These are phyloP conservation scores for Papilio demoleus DNA, from an alignment of 2,888 invertebrate genomes.

Conservation along the genomic window DNA sequence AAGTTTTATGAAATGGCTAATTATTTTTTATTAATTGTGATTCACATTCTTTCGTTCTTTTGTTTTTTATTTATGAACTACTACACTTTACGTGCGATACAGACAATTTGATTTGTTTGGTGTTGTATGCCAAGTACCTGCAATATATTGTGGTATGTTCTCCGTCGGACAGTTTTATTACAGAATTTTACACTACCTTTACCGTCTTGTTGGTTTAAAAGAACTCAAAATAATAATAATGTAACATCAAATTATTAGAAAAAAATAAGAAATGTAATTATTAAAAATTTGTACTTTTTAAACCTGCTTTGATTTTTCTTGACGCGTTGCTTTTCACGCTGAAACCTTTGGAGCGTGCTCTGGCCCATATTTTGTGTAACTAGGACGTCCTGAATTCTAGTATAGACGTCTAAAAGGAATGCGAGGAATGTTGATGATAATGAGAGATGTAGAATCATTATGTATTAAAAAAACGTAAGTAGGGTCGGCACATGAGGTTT, in stretches of 20 bases:
- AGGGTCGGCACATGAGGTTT: no score
- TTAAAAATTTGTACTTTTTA: background rate
- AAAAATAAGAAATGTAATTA: no score
- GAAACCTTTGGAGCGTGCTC: conserved; percentile 20
- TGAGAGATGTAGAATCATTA: background rate
- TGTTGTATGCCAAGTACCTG: conserved; percentile 23
- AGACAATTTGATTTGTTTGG: conserved; percentile 16
- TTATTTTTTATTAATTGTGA: no score
- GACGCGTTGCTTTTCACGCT: conserved; percentile 19
- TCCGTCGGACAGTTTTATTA: conserved; percentile 23
- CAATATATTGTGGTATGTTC: background rate
- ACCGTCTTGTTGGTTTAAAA: background rate
- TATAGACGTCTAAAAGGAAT: conserved; percentile 2
- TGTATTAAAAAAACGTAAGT: no score
- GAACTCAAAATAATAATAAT: background rate
- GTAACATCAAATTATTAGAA: no score
- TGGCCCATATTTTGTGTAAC: conserved; percentile 28
- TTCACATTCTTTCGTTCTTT: no score
- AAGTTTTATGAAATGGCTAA: no score
- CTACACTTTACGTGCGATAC: background rate
- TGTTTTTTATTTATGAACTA: background rate
- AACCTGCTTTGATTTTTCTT: conserved; percentile 22
- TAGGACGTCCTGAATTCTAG: conserved; percentile 25
- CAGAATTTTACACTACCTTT: conserved; percentile 2
- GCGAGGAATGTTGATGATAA: background rate